Evolutionary conservation across 2,888 invertebrate species (phyloP).

Genomic region (Calliscelio sp.): DNA sequence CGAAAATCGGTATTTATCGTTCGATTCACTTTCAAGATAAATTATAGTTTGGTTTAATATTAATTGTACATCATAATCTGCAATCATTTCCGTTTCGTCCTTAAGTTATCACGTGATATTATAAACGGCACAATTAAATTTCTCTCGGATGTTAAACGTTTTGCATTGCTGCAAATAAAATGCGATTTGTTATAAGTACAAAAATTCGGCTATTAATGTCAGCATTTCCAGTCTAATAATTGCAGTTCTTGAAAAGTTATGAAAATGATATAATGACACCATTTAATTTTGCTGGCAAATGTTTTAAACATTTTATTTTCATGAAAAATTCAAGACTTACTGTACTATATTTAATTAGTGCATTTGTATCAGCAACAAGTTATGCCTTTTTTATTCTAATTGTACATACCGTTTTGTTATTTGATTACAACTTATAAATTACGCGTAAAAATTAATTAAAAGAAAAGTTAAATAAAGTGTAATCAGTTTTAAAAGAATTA

Average conservation of each 20-base stretch:
- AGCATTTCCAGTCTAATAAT: neutral
- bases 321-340: slow-evolving; percentile 10
- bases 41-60: slow-evolving; percentile 5
- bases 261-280: slow-evolving; percentile 14
- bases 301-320: neutral
- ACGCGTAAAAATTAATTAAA: too few species aligned
- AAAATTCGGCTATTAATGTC: neutral
- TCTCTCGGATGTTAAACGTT: slow-evolving; percentile 6
- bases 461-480: too few species aligned
- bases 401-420: too few species aligned
- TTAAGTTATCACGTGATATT: slow-evolving; percentile 21
- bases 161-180: slow-evolving; percentile 3
- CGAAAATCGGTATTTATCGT: too few species aligned
- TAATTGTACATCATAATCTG: slow-evolving; percentile 25
- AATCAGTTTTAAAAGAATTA: too few species aligned
- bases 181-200: neutral
- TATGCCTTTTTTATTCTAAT: too few species aligned
- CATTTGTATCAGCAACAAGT: too few species aligned
- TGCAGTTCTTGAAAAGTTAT: neutral
- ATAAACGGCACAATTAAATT: slow-evolving; percentile 32
- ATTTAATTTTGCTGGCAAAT: neutral
- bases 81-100: slow-evolving; percentile 37
- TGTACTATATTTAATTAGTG: neutral
- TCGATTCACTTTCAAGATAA: too few species aligned
- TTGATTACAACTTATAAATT: too few species aligned